Evolutionary conservation across 2,113 vertebrate species (phyloP).

Genomic region (Castor canadensis): DNA sequence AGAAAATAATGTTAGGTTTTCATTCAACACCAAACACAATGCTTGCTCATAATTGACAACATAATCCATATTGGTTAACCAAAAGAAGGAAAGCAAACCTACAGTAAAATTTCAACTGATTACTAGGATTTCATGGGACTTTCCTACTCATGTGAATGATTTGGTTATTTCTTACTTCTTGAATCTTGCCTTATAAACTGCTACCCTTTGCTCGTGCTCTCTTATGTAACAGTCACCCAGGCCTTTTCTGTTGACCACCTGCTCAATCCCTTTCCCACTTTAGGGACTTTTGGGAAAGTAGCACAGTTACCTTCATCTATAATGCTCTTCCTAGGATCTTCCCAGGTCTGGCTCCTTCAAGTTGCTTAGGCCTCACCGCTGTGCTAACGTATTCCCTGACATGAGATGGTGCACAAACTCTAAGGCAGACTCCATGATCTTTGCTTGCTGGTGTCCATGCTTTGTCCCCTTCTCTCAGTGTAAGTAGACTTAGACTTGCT

Average conservation of each 20-base stretch:
- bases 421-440: not conserved
- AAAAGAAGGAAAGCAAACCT: not conserved
- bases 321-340: not conserved
- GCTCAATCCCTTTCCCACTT: not conserved
- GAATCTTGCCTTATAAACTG: not conserved
- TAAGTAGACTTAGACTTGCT: not conserved
- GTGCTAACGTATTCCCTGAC: not conserved
- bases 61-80: not conserved
- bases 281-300: not conserved
- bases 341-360: not conserved
- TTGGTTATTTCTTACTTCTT: not conserved
- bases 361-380: not conserved
- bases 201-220: not conserved
- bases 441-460: not conserved
- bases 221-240: not conserved
- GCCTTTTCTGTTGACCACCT: not conserved
- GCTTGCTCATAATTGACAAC: not conserved
- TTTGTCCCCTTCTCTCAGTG: not conserved
- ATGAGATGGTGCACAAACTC: not conserved
- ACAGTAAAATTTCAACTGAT: not conserved
- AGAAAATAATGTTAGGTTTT: not conserved
- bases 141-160: not conserved
- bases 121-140: not conserved
- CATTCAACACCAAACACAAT: not conserved
- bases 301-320: not conserved